Percentiles rank a stretch among this genome's conserved stretches.
phyloP scores from a whole-genome alignment of 2,113 vertebrate genomes.

The Ellobius talpinus region DNA sequence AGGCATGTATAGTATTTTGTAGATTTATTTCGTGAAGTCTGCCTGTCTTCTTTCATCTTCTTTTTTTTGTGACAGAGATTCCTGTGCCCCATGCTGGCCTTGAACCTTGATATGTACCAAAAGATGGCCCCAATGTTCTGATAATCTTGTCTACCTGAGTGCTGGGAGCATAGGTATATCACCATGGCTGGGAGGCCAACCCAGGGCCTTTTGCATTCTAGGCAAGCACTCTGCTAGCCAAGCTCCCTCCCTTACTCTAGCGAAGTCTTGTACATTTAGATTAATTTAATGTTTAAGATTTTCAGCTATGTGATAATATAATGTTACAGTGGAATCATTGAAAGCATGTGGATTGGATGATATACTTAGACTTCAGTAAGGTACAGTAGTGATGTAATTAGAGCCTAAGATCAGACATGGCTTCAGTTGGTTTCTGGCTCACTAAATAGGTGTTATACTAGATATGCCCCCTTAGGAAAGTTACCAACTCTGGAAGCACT shows the following conservation, averaged over 20 bases:
- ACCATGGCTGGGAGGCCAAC: not conserved
- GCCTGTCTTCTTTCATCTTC: too few relatives aligned
- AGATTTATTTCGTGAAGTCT: not conserved
- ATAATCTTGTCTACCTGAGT: not conserved
- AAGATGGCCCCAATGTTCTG: too few relatives aligned
- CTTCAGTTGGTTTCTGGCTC: not conserved
- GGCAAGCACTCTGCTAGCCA: not conserved
- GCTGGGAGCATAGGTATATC: not conserved
- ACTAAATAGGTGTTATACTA: not conserved
- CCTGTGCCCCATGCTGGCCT: not conserved
- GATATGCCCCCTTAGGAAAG: not conserved
- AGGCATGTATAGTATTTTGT: not conserved
- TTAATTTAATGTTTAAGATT: constrained; percentile 13
- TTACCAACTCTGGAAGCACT: not conserved
- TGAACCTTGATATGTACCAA: not conserved
- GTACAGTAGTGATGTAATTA: not conserved
- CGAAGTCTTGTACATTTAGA: not conserved
- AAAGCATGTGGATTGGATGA: not conserved
- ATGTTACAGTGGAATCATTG: not conserved
- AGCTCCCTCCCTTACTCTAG: not conserved
- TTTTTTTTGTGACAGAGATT: not conserved
- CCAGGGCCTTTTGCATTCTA: not conserved
- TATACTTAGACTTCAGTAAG: not conserved
- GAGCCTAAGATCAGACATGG: not conserved
- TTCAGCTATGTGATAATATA: not conserved